Evolutionary conservation across 1,140 invertebrate species (phyloP), one percentile per base, ranked within the genome.

Genomic region (Condylostylus longicornis): DNA sequence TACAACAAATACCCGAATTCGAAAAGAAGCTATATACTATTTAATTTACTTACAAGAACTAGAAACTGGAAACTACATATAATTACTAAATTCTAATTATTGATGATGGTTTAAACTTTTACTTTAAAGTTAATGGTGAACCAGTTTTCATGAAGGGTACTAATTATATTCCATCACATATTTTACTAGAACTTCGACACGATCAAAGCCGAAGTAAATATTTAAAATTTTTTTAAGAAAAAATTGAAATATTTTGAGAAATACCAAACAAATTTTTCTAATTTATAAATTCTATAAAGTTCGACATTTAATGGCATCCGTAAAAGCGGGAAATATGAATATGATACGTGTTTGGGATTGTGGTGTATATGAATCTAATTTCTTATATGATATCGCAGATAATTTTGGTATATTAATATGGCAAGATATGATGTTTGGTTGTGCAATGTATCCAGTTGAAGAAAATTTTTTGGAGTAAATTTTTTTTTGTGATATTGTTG

Each of bases 381-480:
- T 74, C 19, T 97, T 98, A 57, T 98, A 98, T 56, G 68, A 84
- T 35, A 58, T 82, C 18, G 82, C 83, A 40, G 85, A 90, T 50
- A 66, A 78, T 47, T 62, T 79, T 17, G 86, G 85, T 10, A 78
- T 90, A 18, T 66, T 90, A 45, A 75, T 90, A 27, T 89, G 86
- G 85, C 82, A 90, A 64, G 90, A 98, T 62, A 80, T 98, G 42
- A 94, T 98, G 82, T 99, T 97, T 63, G 94, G 94, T 0, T 97
- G 90, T 56, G 71, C 80, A 5, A 83, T 98, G 77, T 98, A 99
- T 65, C 94, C 93, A 5, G 71, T 74, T 0, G 71, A 73, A 36
- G 41, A 63, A 0, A 54, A 67, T 8, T 97, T 93, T 62, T 61
- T 98, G 2, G 43, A 62, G 65, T 69, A 57, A 60, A n/a, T n/a